phyloP scores from a whole-genome alignment of 2,888 invertebrate species.

The Limnephilus lunatus region DNA sequence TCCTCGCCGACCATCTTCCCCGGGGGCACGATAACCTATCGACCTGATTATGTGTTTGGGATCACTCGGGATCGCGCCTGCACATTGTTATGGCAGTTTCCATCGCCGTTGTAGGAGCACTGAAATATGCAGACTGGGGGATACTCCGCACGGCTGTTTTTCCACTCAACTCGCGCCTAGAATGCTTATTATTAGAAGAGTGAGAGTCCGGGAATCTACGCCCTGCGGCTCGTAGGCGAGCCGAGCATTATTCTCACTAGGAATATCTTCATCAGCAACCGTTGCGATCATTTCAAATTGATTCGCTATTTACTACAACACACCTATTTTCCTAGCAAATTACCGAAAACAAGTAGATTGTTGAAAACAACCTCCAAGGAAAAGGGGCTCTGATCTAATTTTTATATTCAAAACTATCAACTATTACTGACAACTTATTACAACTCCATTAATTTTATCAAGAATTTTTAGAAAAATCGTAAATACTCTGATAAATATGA shows the following conservation, averaged over 20 bases:
- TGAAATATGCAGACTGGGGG: slow-evolving; percentile 32
- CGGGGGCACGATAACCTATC: not conserved
- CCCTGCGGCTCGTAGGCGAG: slow-evolving; percentile 9
- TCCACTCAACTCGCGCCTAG: slow-evolving; percentile 16
- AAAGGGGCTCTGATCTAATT: no score
- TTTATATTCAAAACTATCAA: no score
- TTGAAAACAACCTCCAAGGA: no score
- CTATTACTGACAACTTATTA: no score
- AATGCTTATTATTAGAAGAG: slow-evolving; percentile 37
- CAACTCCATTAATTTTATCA: no score
- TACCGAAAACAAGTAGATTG: no score
- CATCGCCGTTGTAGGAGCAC: slow-evolving; percentile 38
- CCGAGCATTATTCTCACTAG: not conserved
- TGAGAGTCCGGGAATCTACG: slow-evolving; percentile 31
- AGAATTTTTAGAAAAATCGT: no score
- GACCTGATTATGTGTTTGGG: not conserved
- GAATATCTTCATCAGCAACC: no score
- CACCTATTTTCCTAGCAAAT: no score
- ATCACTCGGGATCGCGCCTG: slow-evolving; percentile 35
- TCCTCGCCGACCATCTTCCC: slow-evolving; percentile 9
- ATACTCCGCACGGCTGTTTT: slow-evolving; percentile 16
- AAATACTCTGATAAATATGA: no score
- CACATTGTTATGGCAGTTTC: slow-evolving; percentile 28
- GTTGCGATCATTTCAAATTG: not conserved
- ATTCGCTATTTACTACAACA: no score